phyloP scores from a whole-genome alignment of 2,113 vertebrate genomes.

The Dissostichus mawsoni region DNA sequence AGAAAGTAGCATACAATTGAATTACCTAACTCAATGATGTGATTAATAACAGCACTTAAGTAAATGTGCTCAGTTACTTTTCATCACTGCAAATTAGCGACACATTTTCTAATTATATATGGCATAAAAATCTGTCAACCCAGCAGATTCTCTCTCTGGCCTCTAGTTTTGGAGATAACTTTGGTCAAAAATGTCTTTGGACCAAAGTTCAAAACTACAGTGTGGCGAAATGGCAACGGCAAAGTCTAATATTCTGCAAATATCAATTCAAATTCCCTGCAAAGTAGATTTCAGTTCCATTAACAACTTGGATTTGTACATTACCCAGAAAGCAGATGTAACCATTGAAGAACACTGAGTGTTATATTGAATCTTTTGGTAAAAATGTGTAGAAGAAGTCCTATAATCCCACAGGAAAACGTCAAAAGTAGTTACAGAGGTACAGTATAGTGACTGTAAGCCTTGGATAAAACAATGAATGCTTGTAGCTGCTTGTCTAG shows the following conservation, averaged over 20 bases:
- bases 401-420: neutral
- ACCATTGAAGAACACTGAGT: neutral
- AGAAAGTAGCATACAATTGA: neutral
- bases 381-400: neutral
- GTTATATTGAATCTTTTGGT: neutral
- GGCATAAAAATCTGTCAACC: conserved; percentile 19
- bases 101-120: neutral
- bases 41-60: neutral
- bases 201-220: conserved; percentile 74
- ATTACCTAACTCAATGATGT: too few relatives aligned
- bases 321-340: conserved; percentile 3
- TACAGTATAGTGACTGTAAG: neutral
- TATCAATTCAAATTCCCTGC: neutral
- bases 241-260: conserved; percentile 54
- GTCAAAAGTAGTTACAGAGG: neutral
- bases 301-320: neutral
- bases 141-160: conserved; percentile 23
- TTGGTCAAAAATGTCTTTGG: conserved; percentile 12
- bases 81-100: neutral
- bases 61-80: neutral
- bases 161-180: conserved; percentile 37
- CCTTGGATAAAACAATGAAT: neutral
- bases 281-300: neutral
- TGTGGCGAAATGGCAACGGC: conserved; percentile 40
- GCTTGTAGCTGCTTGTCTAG: neutral